Evolutionary conservation across 2,888 invertebrate genomes (phyloP).

Genomic region (Drosophila kokeensis): DNA sequence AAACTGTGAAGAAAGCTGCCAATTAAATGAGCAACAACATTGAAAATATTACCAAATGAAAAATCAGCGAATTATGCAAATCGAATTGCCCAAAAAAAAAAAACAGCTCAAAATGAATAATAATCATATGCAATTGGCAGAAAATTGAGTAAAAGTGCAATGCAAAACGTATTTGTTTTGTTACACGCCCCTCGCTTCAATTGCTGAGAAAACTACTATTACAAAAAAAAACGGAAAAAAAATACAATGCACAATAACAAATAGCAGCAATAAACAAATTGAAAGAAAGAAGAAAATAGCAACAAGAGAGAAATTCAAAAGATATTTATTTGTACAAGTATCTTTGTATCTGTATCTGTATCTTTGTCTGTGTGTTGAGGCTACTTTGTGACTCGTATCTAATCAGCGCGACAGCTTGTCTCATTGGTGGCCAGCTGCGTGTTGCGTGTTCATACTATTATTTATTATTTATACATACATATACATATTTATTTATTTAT

Average conservation of each 20-base stretch:
- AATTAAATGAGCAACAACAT: conserved; percentile 23
- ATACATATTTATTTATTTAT: conserved; percentile 25
- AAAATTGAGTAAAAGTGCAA: conserved; percentile 46
- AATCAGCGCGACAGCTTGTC: conserved; percentile 69
- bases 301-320: conserved; percentile 42
- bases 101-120: conserved; percentile 7
- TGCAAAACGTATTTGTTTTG: conserved; percentile 31
- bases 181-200: conserved; percentile 4
- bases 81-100: conserved; percentile 27
- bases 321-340: conserved; percentile 26
- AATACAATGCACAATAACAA: conserved; percentile 56
- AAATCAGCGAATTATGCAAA: conserved; percentile 43
- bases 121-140: conserved; percentile 14
- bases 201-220: conserved; percentile 32
- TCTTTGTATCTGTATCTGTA: conserved; percentile 30
- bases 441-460: conserved; percentile 54
- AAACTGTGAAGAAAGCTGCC: conserved; percentile 45
- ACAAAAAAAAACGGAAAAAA: conserved; percentile 15
- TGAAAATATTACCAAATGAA: conserved; percentile 28
- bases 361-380: conserved; percentile 28
- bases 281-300: conserved; percentile 24
- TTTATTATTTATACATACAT: conserved; percentile 59
- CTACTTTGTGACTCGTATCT: conserved; percentile 58
- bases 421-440: conserved; percentile 62
- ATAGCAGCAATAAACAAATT: conserved; percentile 57